phyloP scores from a whole-genome alignment of 2,113 vertebrate genomes.

The Semnopithecus entellus region DNA sequence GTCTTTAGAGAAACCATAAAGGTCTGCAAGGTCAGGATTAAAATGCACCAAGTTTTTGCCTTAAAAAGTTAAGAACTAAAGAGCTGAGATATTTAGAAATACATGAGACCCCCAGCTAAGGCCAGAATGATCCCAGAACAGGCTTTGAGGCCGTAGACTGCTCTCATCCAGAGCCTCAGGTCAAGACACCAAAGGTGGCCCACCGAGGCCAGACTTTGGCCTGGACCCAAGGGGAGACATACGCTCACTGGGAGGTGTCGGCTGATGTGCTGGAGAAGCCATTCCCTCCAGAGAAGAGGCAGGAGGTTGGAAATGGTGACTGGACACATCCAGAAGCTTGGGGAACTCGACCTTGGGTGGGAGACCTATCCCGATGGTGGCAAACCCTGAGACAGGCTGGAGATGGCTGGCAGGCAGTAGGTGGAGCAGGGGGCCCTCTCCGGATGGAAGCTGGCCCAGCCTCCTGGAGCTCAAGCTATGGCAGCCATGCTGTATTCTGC shows the following conservation, averaged over 20 bases:
- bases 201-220: background rate
- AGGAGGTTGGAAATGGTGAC: fast-evolving
- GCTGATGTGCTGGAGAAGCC: fast-evolving
- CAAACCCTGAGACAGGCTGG: fast-evolving
- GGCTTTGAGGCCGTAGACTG: background rate
- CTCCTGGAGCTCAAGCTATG: no score
- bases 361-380: fast-evolving
- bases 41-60: background rate
- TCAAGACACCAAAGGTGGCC: fast-evolving
- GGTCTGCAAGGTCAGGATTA: no score
- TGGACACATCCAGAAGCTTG: background rate
- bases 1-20: background rate
- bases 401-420: background rate
- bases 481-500: no score
- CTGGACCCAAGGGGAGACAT: background rate
- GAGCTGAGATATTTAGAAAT: background rate
- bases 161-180: background rate
- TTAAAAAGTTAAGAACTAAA: background rate
- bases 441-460: background rate
- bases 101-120: background rate
- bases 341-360: background rate
- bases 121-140: background rate
- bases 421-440: background rate
- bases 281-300: background rate
- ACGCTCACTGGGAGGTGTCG: fast-evolving